A percentile compares a stretch with the other conserved stretches of the same genome.
Conservation (phyloP, 2,888 invertebrate genomes). For the Thecocarcelia acutangulata region DNA sequence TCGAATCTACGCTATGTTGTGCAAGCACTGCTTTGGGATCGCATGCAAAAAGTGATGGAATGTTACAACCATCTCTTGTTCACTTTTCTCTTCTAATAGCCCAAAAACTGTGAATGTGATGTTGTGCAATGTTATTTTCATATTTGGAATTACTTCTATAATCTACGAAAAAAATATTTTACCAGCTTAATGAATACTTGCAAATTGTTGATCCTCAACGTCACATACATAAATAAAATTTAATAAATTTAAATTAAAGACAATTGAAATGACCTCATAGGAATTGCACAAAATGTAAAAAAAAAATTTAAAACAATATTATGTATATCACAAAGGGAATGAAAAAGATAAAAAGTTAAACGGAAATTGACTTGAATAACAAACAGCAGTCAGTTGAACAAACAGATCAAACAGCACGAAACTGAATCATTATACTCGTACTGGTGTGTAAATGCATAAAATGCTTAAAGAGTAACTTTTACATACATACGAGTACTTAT, state of each 20-base stretch:
- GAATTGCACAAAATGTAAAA: constrained; percentile 56
- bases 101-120: too few relatives aligned
- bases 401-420: constrained; percentile 14
- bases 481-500: background rate
- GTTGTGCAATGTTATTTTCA: too few relatives aligned
- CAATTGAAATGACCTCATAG: constrained; percentile 80
- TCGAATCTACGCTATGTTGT: too few relatives aligned
- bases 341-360: constrained; percentile 53
- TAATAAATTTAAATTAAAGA: constrained; percentile 78
- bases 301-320: constrained; percentile 43
- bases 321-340: constrained; percentile 32
- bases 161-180: background rate
- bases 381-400: constrained; percentile 20
- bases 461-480: background rate
- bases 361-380: constrained; percentile 63
- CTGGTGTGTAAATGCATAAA: constrained; percentile 21
- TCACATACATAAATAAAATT: constrained; percentile 51
- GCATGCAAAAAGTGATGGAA: too few relatives aligned
- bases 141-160: background rate
- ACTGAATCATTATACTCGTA: constrained; percentile 44
- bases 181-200: constrained; percentile 5
- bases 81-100: too few relatives aligned
- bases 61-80: background rate
- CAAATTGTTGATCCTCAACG: constrained; percentile 41
- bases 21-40: too few relatives aligned